phyloP scores from a whole-genome alignment of 2,113 vertebrate genomes.

The Catagonus wagneri region DNA sequence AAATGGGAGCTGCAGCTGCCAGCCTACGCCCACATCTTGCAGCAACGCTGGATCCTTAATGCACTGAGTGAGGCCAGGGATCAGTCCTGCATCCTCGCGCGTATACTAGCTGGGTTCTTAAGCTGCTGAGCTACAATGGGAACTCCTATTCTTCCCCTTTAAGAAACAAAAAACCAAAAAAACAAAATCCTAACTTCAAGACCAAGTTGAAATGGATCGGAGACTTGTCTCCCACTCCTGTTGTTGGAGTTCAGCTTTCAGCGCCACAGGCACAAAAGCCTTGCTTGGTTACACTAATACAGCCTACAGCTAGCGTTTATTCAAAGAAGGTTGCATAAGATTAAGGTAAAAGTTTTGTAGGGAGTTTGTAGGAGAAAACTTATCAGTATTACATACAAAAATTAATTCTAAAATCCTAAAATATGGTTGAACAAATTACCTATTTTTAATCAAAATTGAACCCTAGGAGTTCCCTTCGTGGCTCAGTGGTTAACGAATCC shows the following conservation, averaged over 20 bases:
- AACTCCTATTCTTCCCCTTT: background rate
- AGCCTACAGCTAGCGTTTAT: background rate
- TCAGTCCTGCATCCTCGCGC: no score
- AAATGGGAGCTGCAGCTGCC: no score
- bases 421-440: background rate
- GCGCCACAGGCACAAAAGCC: background rate
- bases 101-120: no score
- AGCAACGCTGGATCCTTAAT: no score
- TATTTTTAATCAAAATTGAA: conserved; percentile 41
- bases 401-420: conserved; percentile 32
- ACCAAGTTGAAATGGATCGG: background rate
- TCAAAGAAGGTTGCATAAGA: background rate
- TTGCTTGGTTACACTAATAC: background rate
- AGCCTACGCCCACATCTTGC: no score
- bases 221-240: background rate
- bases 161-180: no score
- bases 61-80: no score
- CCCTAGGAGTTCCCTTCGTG: no score
- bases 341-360: background rate
- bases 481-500: no score
- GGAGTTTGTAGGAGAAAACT: background rate
- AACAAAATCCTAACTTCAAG: background rate
- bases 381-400: background rate
- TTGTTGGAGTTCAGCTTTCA: background rate
- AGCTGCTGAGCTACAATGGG: no score